phyloP scores from a whole-genome alignment of 2,797 vertebrate genomes.

The Tenualosa ilisha region DNA sequence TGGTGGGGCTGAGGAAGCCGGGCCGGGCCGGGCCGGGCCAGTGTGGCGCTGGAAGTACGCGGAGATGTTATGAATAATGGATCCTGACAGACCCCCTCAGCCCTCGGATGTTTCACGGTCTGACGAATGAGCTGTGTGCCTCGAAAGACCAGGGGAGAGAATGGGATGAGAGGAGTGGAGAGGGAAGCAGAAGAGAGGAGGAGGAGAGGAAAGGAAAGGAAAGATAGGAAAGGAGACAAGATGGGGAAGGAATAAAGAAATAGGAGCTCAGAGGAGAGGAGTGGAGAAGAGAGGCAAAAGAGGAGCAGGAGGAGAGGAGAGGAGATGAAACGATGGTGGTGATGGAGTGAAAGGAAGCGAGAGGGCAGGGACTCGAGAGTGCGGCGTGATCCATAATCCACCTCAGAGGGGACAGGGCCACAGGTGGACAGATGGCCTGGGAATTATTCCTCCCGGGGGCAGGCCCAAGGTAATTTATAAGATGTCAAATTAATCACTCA shows the following conservation, averaged over 20 bases:
- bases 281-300: not conserved
- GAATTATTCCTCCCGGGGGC: not conserved
- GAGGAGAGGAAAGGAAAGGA: not conserved
- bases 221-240: not conserved
- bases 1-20: not conserved
- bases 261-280: not conserved
- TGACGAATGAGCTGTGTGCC: conserved; percentile 16
- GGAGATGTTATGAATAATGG: conserved; percentile 17
- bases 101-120: conserved; percentile 10
- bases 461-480: not conserved
- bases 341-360: not conserved
- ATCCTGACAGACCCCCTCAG: conserved; percentile 26
- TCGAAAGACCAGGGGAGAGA: conserved; percentile 1
- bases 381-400: not conserved
- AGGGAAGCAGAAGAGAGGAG: not conserved
- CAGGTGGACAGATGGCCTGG: not conserved
- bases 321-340: not conserved
- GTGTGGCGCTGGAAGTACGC: not conserved
- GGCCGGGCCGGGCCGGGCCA: not conserved
- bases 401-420: not conserved
- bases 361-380: not conserved
- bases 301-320: not conserved
- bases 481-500: not conserved
- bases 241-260: not conserved
- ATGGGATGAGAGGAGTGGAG: not conserved